Evolutionary conservation across 1,140 invertebrate genomes (phyloP), one percentile per base, ranked within the genome.

Genomic region (Rhagoletis zephyria): DNA sequence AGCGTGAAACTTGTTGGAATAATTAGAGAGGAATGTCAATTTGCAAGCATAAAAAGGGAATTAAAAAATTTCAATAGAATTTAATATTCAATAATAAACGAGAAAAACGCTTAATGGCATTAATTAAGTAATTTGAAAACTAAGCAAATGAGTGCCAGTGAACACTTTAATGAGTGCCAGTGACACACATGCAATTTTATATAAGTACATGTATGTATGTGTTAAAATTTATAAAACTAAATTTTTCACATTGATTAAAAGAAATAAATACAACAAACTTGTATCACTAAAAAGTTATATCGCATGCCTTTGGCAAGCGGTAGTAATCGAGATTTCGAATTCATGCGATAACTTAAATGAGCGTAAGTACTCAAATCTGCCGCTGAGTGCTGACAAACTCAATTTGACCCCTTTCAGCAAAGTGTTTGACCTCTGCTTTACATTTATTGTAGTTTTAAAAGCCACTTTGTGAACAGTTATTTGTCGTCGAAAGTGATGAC

Each of bases 11-110:
- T 9, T 14, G 16, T 16, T 16, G 30, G 30, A 56, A 64, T 30
- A 88, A 87, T 59, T 19, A n/a, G 51, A 51, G 67, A 30, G 60
- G 30, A 70, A 40, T 51, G n/a, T 40, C n/a, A 60, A 74, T 51
- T 40, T 61, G 10, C 4, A 60, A 87, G 74, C 10, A 65, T 87
- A n/a, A 30, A 1, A 30, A 1, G 51, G 40, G 30, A 56, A 77
- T 19, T 6, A 45, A 45, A 5, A 60, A 60, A 61, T 40, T 74
- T 65, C 48, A 60, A 56, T 45, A 45, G 45, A 51, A 86, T 45
- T n/a, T 10, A 64, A 42, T 45, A 9, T 63, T 40, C 30, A 1
- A 45, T 60, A 61, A 40, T 10, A 42, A 63, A 40, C 3, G 10
- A 30, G 30, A 63, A 63, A 85, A 60, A 63, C 40, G 60, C n/a